These are phyloP conservation scores for Eristalis intricaria DNA, from an alignment of 2,888 invertebrate genomes.

Conservation along the genomic window DNA sequence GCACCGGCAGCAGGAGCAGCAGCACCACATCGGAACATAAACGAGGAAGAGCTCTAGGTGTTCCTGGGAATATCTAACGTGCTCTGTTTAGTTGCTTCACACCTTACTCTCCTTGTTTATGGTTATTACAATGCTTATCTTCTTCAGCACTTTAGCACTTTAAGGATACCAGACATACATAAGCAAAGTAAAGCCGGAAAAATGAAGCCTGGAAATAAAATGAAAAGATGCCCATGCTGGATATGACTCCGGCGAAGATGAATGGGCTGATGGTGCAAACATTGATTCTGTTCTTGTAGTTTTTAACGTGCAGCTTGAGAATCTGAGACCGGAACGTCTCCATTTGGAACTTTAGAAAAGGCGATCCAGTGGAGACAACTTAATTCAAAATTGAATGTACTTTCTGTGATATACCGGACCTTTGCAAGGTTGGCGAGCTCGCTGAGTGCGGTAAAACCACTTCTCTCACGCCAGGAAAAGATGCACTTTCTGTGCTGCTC, in stretches of 20 bases:
- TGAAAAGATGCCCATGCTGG: background rate
- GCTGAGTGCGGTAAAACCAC: too few relatives aligned
- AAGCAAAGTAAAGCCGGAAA: background rate
- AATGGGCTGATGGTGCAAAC: background rate
- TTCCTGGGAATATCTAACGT: slow-evolving; percentile 27
- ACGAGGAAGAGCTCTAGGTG: slow-evolving; percentile 47
- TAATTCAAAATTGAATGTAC: too few relatives aligned
- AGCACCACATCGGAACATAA: slow-evolving; percentile 15
- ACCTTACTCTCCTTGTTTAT: slow-evolving; percentile 55
- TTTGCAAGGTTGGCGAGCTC: too few relatives aligned
- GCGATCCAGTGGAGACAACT: too few relatives aligned
- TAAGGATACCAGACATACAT: slow-evolving; percentile 9
- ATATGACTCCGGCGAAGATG: background rate
- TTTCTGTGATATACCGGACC: too few relatives aligned
- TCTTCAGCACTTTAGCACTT: slow-evolving; percentile 48
- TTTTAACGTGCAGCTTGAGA: background rate
- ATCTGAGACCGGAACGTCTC: too few relatives aligned
- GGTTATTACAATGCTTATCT: slow-evolving; percentile 55
- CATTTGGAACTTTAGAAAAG: too few relatives aligned
- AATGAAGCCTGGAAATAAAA: background rate
- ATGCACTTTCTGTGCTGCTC: too few relatives aligned
- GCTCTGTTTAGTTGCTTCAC: slow-evolving; percentile 47
- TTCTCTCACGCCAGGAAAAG: too few relatives aligned
- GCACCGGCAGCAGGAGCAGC: background rate
- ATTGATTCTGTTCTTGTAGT: background rate